Evolutionary conservation across 2,888 invertebrate genomes (phyloP).

Genomic region (Helobdella robusta): DNA sequence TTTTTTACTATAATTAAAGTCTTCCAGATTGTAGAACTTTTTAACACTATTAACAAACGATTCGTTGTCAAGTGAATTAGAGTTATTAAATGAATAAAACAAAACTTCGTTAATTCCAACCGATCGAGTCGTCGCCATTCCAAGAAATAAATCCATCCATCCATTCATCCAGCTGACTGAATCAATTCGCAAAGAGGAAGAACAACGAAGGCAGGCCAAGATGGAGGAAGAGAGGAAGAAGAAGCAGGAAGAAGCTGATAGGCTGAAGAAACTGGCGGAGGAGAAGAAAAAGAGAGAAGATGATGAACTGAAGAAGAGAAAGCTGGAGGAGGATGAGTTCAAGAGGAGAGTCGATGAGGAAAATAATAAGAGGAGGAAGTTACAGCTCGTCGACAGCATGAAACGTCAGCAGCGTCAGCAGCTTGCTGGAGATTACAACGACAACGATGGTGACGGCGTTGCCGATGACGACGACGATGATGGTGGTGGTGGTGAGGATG

Average conservation of each 20-base stretch:
- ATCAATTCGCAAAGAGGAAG: constrained; percentile 15
- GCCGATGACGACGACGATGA: constrained; percentile 10
- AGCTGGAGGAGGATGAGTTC: constrained; percentile 12
- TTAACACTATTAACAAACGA: too few species aligned
- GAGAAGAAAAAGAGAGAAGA: constrained; percentile 17
- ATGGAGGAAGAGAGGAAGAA: constrained; percentile 12
- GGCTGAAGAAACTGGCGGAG: constrained; percentile 2
- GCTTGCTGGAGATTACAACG: not conserved
- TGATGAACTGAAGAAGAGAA: constrained; percentile 16
- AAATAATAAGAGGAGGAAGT: not conserved
- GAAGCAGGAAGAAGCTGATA: constrained; percentile 14
- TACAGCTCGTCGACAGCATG: not conserved
- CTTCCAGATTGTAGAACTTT: too few species aligned
- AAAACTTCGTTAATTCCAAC: too few species aligned
- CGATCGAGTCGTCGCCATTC: too few species aligned
- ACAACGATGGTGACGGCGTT: constrained; percentile 5
- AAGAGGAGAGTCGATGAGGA: constrained; percentile 17
- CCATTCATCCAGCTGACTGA: constrained; percentile 19
- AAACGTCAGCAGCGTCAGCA: not conserved
- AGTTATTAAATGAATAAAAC: too few species aligned
- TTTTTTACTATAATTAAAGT: too few species aligned
- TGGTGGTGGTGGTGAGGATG: too few species aligned
- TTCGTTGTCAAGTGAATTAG: too few species aligned
- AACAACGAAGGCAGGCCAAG: not conserved
- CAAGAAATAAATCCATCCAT: too few species aligned